Percentiles rank a stretch among this genome's conserved stretches.
phyloP scores from a whole-genome alignment of 2,797 vertebrate species.

The Sparidentex hasta region DNA sequence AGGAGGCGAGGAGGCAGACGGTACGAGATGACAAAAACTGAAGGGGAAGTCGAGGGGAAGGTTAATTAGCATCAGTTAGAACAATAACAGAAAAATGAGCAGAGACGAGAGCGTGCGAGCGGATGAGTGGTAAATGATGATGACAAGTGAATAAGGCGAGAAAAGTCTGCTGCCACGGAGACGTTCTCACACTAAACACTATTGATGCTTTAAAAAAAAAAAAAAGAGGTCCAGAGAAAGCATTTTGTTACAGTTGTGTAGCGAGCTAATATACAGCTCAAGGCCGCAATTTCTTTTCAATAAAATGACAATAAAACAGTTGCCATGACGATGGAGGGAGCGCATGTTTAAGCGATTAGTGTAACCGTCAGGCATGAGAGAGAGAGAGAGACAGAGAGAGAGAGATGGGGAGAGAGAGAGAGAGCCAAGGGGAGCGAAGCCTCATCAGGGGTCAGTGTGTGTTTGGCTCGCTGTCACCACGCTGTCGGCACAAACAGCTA shows the following conservation, averaged over 20 bases:
- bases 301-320: constrained; percentile 78
- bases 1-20: constrained; percentile 25
- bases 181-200: constrained; percentile 28
- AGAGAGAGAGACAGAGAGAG: constrained; percentile 19
- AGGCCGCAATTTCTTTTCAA: constrained; percentile 59
- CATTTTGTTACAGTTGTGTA: constrained; percentile 48
- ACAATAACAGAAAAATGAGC: constrained; percentile 22
- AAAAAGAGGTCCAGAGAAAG: constrained; percentile 25
- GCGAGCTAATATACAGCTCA: constrained; percentile 58
- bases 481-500: constrained; percentile 68
- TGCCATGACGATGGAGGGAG: constrained; percentile 79
- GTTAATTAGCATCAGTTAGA: constrained; percentile 50
- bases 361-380: constrained; percentile 48
- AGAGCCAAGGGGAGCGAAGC: constrained; percentile 25
- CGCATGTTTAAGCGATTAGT: constrained; percentile 71
- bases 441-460: constrained; percentile 68
- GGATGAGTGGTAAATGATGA: constrained; percentile 17
- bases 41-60: constrained; percentile 8
- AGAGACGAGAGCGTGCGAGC: background rate
- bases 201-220: constrained; percentile 19
- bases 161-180: constrained; percentile 1
- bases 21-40: constrained; percentile 12
- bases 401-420: constrained; percentile 4
- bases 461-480: constrained; percentile 65
- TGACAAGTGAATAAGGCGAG: constrained; percentile 12